Conservation (phyloP, 1,140 invertebrate genomes). For the Diachasmimorpha longicaudata region DNA sequence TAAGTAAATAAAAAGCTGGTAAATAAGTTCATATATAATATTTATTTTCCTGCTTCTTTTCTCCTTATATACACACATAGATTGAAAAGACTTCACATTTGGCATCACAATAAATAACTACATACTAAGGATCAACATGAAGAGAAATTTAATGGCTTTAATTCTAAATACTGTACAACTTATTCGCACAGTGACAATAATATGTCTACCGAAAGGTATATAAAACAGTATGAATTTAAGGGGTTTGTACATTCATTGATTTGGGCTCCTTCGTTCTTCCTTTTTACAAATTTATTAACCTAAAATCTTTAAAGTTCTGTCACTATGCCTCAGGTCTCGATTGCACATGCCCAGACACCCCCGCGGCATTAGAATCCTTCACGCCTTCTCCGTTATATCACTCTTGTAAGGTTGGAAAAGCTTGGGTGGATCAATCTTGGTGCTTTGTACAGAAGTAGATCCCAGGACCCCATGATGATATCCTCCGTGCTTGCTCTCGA, state of each 20-base stretch:
- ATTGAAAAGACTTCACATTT: neutral
- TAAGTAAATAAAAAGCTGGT: too few relatives aligned
- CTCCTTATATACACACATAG: neutral
- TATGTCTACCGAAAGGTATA: neutral
- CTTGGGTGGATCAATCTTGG: conserved; percentile 66
- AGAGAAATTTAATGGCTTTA: neutral
- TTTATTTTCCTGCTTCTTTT: neutral
- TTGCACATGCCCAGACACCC: neutral
- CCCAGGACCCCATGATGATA: conserved; percentile 18
- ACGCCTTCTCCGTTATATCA: conserved; percentile 58
- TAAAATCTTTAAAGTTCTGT: neutral
- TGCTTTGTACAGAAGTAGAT: conserved; percentile 46
- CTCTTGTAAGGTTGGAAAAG: conserved; percentile 75
- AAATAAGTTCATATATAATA: neutral
- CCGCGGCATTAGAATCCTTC: conserved; percentile 8
- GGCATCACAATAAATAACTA: neutral
- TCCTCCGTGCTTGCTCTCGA: conserved; percentile 35
- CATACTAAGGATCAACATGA: neutral
- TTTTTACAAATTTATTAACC: neutral
- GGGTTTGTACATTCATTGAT: neutral
- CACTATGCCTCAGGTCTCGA: neutral
- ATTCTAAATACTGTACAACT: neutral
- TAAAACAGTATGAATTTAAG: neutral
- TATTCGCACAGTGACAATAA: neutral
- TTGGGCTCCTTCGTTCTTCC: neutral